These are phyloP conservation scores for Gerris lacustris DNA, from an alignment of 2,888 invertebrate species.

Conservation along the genomic window DNA sequence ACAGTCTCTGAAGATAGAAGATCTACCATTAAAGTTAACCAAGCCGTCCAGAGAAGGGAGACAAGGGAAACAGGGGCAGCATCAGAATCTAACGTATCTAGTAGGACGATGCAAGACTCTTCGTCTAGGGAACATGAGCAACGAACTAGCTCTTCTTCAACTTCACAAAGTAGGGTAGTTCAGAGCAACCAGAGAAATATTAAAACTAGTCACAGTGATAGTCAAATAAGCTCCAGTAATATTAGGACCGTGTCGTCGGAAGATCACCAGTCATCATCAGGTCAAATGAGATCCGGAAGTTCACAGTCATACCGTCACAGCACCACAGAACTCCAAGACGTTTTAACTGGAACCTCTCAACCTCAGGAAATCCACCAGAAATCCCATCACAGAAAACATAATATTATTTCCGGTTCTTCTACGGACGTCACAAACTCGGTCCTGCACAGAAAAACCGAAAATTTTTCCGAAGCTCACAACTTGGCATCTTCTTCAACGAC, in stretches of 20 bases:
- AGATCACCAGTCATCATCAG: not conserved
- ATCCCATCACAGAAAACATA: constrained; percentile 53
- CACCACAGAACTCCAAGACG: constrained; percentile 26
- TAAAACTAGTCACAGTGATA: not conserved
- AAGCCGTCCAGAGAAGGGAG: not conserved
- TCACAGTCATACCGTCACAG: constrained; percentile 25
- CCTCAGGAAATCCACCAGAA: constrained; percentile 17
- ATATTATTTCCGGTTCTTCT: constrained; percentile 55
- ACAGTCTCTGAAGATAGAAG: not conserved
- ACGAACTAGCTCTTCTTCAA: not conserved
- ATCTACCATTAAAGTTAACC: not conserved
- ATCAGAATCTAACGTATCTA: not conserved
- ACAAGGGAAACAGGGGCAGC: not conserved
- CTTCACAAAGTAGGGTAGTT: not conserved
- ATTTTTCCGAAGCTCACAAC: constrained; percentile 55
- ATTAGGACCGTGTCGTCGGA: not conserved
- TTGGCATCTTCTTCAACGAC: constrained; percentile 54
- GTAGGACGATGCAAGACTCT: not conserved
- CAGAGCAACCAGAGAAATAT: not conserved
- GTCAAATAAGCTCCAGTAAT: not conserved
- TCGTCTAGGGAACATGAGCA: not conserved
- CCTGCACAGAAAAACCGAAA: constrained; percentile 58
- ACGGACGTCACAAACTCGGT: constrained; percentile 65
- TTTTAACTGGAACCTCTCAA: constrained; percentile 24
- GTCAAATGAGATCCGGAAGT: constrained; percentile 3